These are phyloP conservation scores for Dasypogon diadema DNA, from an alignment of 2,888 invertebrate genomes.

Conservation along the genomic window DNA sequence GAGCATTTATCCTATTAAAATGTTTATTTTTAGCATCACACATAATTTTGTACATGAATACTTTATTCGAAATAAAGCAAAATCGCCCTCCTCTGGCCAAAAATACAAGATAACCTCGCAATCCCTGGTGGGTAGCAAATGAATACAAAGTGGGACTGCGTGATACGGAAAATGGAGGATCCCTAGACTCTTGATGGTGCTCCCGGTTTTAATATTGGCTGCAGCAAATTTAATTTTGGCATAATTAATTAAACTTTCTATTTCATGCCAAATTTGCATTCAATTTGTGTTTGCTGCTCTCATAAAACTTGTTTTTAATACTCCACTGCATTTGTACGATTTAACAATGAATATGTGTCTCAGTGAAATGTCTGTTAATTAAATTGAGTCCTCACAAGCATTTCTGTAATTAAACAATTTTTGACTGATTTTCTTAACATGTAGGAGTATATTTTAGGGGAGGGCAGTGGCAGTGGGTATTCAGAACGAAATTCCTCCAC, in stretches of 20 bases:
- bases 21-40: slow-evolving; percentile 46
- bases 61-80: slow-evolving; percentile 43
- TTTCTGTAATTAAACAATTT: too few species aligned
- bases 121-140: background rate
- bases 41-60: slow-evolving; percentile 35
- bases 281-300: slow-evolving; percentile 62
- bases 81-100: slow-evolving; percentile 27
- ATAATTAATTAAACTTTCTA: slow-evolving; percentile 63
- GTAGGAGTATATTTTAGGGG: too few species aligned
- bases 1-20: slow-evolving; percentile 51
- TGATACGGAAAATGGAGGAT: slow-evolving; percentile 7
- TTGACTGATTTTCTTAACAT: too few species aligned
- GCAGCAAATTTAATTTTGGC: slow-evolving; percentile 52
- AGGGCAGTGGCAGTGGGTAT: too few species aligned
- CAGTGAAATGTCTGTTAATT: background rate
- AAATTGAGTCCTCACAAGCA: background rate
- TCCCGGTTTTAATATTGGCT: slow-evolving; percentile 22
- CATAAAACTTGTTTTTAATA: slow-evolving; percentile 38
- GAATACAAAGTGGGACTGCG: background rate
- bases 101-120: slow-evolving; percentile 39
- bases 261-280: slow-evolving; percentile 68
- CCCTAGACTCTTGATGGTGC: slow-evolving; percentile 11
- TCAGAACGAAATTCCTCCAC: too few species aligned
- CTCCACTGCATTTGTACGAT: background rate
- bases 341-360: background rate